These are phyloP conservation scores for Lucilia cuprina DNA, from an alignment of 1,140 invertebrate species.

Conservation along the genomic window DNA sequence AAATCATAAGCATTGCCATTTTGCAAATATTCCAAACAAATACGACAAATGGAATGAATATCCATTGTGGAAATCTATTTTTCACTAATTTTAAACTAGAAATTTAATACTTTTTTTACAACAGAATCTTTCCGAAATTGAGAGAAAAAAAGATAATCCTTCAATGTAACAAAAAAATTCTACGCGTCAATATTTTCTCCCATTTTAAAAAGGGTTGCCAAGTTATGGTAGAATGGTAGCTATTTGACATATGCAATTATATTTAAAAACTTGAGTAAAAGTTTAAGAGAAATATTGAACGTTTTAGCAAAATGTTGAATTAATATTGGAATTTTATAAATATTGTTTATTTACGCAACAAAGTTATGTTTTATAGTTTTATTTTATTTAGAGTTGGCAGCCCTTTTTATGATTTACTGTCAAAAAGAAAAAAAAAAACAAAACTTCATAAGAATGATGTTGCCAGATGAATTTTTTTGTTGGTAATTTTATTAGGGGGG, in stretches of 20 bases:
- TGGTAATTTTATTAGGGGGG: background rate
- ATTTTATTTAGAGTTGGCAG: background rate
- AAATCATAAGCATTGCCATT: conserved; percentile 55
- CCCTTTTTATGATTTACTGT: background rate
- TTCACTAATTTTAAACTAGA: conserved; percentile 32
- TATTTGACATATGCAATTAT: too few species aligned
- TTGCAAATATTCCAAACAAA: conserved; percentile 55
- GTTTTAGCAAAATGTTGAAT: too few species aligned
- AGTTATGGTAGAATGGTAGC: background rate
- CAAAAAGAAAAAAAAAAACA: background rate
- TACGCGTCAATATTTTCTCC: conserved; percentile 20
- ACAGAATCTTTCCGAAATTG: background rate
- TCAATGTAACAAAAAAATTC: conserved; percentile 17
- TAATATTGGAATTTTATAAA: too few species aligned
- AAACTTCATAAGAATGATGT: background rate
- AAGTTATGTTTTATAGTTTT: too few species aligned
- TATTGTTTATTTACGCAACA: too few species aligned
- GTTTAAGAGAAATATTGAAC: too few species aligned
- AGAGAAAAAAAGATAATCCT: conserved; percentile 11
- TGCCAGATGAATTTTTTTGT: background rate
- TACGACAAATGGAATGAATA: conserved; percentile 58
- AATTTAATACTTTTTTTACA: background rate
- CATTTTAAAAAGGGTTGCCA: background rate
- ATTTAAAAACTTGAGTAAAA: too few species aligned
- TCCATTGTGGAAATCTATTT: conserved; percentile 39